Evolutionary conservation across 2,113 vertebrate genomes (phyloP).

Genomic region (Damaliscus lunatus): DNA sequence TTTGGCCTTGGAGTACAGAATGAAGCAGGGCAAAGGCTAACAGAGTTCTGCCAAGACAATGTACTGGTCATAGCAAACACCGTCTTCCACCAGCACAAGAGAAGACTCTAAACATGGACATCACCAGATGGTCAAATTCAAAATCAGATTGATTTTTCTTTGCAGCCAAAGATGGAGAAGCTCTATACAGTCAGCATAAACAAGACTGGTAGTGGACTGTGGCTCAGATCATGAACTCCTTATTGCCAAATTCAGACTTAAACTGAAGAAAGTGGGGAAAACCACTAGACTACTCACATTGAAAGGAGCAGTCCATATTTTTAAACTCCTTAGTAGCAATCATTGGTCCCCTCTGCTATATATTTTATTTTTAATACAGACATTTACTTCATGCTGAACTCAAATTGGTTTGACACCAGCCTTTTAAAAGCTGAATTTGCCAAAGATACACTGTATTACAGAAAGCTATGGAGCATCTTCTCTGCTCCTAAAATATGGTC

Average conservation of each 20-base stretch:
- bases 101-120: no score
- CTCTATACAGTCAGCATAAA: no score
- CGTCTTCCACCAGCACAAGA: no score
- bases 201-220: fast-evolving
- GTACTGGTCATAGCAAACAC: no score
- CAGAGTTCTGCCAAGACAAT: no score
- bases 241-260: background rate
- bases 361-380: constrained; percentile 17
- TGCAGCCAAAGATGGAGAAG: no score
- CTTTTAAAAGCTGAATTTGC: background rate
- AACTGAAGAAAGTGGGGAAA: background rate
- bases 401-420: background rate
- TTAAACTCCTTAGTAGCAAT: constrained; percentile 8
- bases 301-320: constrained; percentile 9
- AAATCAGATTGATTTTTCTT: no score
- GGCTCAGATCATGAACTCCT: no score
- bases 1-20: no score
- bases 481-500: background rate
- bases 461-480: background rate
- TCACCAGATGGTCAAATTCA: no score
- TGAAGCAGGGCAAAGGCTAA: no score
- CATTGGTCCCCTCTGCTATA: background rate
- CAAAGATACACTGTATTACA: background rate
- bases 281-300: background rate
- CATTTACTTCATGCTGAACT: constrained; percentile 12